Conservation (phyloP, 37 sponge, comb jelly and placozoan genomes). For the Chondrosia reniformis region DNA sequence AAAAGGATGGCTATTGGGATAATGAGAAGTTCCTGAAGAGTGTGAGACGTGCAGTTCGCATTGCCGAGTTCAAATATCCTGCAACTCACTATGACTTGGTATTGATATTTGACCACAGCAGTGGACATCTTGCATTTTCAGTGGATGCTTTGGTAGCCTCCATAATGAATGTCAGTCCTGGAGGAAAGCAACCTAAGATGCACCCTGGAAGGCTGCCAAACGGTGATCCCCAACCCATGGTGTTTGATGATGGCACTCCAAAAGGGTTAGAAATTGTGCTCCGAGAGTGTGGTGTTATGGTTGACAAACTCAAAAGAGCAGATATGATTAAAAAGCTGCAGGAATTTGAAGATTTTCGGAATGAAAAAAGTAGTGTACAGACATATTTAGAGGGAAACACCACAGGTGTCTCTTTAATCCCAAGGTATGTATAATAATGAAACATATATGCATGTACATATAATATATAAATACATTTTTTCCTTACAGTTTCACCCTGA, state of each 20-base stretch:
- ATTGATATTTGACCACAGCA: not conserved
- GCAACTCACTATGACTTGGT: not conserved
- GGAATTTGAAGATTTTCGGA: conserved; percentile 33
- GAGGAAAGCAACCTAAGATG: conserved; percentile 57
- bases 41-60: no score
- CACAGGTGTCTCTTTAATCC: no score
- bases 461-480: no score
- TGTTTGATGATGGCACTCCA: conserved; percentile 26
- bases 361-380: conserved; percentile 17
- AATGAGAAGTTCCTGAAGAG: no score
- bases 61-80: not conserved
- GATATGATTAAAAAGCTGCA: conserved; percentile 43
- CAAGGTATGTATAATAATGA: no score
- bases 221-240: conserved; percentile 33
- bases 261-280: conserved; percentile 27
- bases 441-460: no score
- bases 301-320: conserved; percentile 23
- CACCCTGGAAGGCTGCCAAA: conserved; percentile 25
- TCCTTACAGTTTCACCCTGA: no score
- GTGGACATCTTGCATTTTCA: no score
- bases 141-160: conserved; percentile 28
- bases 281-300: conserved; percentile 49
- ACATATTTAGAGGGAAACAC: conserved; percentile 8
- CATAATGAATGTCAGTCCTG: conserved; percentile 51
- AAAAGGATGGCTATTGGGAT: no score